Evolutionary conservation across 92 coral and sea anemone species (phyloP).

Genomic region (Ricordea florida): DNA sequence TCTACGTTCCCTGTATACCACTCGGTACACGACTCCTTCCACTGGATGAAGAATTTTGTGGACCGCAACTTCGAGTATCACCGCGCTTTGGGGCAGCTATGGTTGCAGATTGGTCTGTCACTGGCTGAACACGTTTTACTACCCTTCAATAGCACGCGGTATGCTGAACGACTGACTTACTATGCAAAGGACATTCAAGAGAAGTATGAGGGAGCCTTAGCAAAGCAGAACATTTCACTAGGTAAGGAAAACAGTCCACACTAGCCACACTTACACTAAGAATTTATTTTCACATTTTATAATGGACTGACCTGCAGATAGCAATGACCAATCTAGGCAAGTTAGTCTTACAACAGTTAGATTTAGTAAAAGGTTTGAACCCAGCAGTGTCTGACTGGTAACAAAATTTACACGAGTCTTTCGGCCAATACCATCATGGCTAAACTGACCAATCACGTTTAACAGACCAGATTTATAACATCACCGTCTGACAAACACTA

Average conservation of each 20-base stretch:
- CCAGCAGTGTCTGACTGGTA: no score
- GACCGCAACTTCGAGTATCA: constrained; percentile 78
- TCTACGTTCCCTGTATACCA: constrained; percentile 77
- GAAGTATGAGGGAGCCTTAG: constrained; percentile 22
- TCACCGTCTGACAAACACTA: no score
- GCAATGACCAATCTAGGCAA: no score
- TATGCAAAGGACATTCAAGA: constrained; percentile 50
- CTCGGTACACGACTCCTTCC: constrained; percentile 70
- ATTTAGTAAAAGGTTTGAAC: no score
- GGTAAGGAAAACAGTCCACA: constrained; percentile 31
- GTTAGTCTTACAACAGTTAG: no score
- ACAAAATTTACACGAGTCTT: no score
- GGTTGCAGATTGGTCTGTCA: constrained; percentile 52
- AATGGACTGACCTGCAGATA: no score
- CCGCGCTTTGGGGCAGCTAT: constrained; percentile 69
- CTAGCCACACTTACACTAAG: no score
- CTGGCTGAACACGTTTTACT: constrained; percentile 63
- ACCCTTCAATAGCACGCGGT: constrained; percentile 70
- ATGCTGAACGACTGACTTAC: constrained; percentile 32
- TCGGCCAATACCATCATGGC: no score
- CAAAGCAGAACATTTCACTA: constrained; percentile 51
- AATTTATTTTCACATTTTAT: no score
- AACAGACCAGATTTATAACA: no score
- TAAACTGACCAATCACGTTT: no score
- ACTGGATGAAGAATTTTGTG: constrained; percentile 82